These are phyloP conservation scores for Dicentrarchus labrax DNA, from an alignment of 2,113 vertebrate species.

Conservation along the genomic window DNA sequence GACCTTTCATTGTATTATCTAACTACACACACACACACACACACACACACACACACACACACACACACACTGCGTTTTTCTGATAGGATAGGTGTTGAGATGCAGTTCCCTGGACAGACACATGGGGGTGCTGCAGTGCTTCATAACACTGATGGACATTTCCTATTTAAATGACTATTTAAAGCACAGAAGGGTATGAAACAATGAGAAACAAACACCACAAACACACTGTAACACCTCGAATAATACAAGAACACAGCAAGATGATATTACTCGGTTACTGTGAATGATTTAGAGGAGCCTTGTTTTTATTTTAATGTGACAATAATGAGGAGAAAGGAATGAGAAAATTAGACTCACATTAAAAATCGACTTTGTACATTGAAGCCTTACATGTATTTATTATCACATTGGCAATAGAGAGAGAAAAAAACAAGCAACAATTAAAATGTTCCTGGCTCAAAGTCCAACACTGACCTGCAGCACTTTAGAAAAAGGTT, in stretches of 20 bases:
- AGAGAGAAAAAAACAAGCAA: neutral
- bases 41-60: neutral
- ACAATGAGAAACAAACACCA: conserved; percentile 8
- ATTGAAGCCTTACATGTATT: neutral
- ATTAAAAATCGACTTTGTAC: neutral
- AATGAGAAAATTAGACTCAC: neutral
- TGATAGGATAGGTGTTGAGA: neutral
- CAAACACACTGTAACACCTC: neutral
- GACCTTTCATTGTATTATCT: conserved; percentile 13
- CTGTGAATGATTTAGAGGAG: neutral
- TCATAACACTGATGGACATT: conserved; percentile 8
- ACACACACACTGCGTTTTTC: neutral
- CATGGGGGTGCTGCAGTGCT: conserved; percentile 64
- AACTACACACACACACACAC: neutral
- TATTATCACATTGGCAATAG: neutral
- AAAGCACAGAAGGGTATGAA: neutral
- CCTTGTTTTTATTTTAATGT: neutral
- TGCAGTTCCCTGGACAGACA: conserved; percentile 45
- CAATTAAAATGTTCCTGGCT: neutral
- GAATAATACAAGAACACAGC: neutral
- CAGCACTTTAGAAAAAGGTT: neutral
- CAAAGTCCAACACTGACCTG: neutral
- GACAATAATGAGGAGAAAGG: conserved; percentile 1
- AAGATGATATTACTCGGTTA: conserved; percentile 1
- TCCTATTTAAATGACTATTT: neutral